Base-by-base conservation (phyloP, 1,140 invertebrate species). In the Adelges cooleyi region DNA sequence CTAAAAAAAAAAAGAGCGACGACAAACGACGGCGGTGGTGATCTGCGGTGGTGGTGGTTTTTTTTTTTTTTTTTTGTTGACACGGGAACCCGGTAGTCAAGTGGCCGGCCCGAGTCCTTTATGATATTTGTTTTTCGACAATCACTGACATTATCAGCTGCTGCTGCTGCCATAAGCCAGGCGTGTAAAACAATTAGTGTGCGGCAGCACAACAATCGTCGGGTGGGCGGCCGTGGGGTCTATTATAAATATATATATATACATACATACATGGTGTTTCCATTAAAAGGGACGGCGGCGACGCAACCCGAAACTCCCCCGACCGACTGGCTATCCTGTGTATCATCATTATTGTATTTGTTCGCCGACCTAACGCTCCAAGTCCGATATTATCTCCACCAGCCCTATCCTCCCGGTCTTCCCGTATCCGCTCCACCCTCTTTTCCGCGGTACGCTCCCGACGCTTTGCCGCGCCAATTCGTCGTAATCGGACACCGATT, bases 1-100 rank as follows among this genome's bases (percentile, higher is more conserved):
- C 2, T 22, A 29, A 50, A 3, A 50, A 29, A 9, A 22, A n/a
- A 10, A 15, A 50, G 10, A 17, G 9, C 9, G n/a, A 27, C 22
- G 53, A 20, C 8, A 17, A 33, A 2, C 20, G 49, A 17, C 17
- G 10, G 46, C 13, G 15, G n/a, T 54, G 36, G 53, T 56, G n/a
- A n/a, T n/a, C n/a, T n/a, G n/a, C n/a, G n/a, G n/a, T n/a, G n/a
- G n/a, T n/a, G n/a, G n/a, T n/a, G n/a, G n/a, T n/a, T n/a, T n/a
- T n/a, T n/a, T n/a, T n/a, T n/a, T n/a, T n/a, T n/a, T n/a, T n/a
- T n/a, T 56, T 56, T 27, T 56, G 54, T 59, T 59, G 54, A 59
- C 54, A 59, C 36, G 40, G 54, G 38, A 59, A 59, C 54, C 54
- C 54, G 54, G 54, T 59, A 59, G 54, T 59, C 54, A 59, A 59